Evolutionary conservation across 2,113 vertebrate species (phyloP).

Genomic region (Hassar affinis): DNA sequence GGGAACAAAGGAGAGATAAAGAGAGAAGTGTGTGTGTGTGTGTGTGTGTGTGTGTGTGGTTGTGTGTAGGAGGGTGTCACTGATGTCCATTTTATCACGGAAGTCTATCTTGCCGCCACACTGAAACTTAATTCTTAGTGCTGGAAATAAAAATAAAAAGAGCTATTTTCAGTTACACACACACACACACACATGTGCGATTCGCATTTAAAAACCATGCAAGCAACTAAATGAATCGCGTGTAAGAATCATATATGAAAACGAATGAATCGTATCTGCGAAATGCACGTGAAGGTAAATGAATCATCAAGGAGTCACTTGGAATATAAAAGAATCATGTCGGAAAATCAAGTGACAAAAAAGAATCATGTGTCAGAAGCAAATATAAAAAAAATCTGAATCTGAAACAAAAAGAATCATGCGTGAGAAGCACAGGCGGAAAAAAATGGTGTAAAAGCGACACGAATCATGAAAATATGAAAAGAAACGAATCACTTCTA

Average conservation of each 20-base stretch:
- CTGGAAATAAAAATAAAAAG: background rate
- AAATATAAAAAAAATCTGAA: too few relatives aligned
- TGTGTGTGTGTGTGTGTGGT: background rate
- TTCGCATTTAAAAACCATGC: too few relatives aligned
- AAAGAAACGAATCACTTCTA: too few relatives aligned
- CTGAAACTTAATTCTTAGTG: background rate
- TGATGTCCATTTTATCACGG: constrained; percentile 1
- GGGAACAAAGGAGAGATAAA: background rate
- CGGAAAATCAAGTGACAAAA: too few relatives aligned
- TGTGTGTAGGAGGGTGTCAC: background rate
- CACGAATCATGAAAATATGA: too few relatives aligned
- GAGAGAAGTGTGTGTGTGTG: background rate
- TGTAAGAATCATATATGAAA: too few relatives aligned
- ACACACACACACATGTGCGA: constrained; percentile 11
- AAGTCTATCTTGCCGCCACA: background rate
- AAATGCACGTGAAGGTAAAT: background rate
- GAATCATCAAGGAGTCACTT: background rate
- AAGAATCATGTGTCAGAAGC: too few relatives aligned
- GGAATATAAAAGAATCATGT: background rate
- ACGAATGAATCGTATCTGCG: too few relatives aligned
- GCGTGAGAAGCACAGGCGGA: too few relatives aligned
- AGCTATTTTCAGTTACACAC: background rate
- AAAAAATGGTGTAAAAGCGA: too few relatives aligned
- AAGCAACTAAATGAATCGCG: too few relatives aligned
- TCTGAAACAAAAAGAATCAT: too few relatives aligned